Percentiles rank a stretch among this genome's conserved stretches.
Evolutionary conservation across 53 echinoderm and acorn worm genomes (phyloP).

Genomic region (Temnopleurus reevesii): DNA sequence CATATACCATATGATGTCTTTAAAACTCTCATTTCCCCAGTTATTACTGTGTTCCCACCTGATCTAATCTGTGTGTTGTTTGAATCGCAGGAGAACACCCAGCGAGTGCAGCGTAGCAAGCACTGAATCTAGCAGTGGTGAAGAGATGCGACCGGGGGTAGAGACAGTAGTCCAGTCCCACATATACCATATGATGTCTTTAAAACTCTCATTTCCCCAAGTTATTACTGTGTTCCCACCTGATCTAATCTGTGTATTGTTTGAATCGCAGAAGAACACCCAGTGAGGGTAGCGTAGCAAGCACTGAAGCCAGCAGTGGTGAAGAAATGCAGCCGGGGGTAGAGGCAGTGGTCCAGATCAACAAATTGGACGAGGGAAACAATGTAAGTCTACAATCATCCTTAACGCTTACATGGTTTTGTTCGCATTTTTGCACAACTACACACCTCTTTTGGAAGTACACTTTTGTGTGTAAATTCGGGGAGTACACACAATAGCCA

Average conservation of each 20-base stretch:
- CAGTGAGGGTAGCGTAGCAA: slow-evolving; percentile 86
- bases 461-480: too few species aligned
- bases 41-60: neutral
- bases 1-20: too few species aligned
- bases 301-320: slow-evolving; percentile 84
- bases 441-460: too few species aligned
- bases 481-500: too few species aligned
- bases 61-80: slow-evolving; percentile 4
- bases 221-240: neutral
- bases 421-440: too few species aligned
- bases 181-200: too few species aligned
- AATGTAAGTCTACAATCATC: slow-evolving; percentile 36
- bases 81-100: neutral
- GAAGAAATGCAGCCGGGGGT: slow-evolving; percentile 86
- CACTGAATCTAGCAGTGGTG: slow-evolving; percentile 75
- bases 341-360: slow-evolving; percentile 70
- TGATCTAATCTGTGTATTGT: neutral
- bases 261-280: slow-evolving; percentile 75
- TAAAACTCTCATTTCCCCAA: too few species aligned
- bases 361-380: slow-evolving; percentile 48
- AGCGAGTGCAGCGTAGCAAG: slow-evolving; percentile 82
- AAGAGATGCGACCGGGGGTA: slow-evolving; percentile 79
- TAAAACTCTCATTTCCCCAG: too few species aligned
- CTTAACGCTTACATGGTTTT: too few species aligned
- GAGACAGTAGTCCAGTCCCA: too few species aligned